Evolutionary conservation across 1,140 invertebrate species (phyloP).

Genomic region (Dendrolimus kikuchii): DNA sequence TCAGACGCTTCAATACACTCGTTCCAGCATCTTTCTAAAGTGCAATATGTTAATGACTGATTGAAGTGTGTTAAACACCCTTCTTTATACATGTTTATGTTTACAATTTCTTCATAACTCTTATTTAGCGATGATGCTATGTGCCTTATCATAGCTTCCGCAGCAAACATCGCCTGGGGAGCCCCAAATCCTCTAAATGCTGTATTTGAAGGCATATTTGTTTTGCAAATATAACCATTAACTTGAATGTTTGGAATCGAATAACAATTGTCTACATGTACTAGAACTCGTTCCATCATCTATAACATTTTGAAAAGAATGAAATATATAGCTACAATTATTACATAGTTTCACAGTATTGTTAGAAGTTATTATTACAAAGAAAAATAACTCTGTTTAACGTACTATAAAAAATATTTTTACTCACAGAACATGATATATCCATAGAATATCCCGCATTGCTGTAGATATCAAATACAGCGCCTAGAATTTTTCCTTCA

Average conservation of each 20-base stretch:
- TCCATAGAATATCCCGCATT: constrained; percentile 82
- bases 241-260: constrained; percentile 74
- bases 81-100: constrained; percentile 81
- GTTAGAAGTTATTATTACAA: background rate
- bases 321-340: background rate
- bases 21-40: constrained; percentile 78
- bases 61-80: constrained; percentile 81
- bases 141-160: constrained; percentile 78
- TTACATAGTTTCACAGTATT: background rate
- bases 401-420: background rate
- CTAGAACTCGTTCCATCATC: constrained; percentile 76
- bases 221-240: constrained; percentile 76
- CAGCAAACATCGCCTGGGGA: constrained; percentile 83
- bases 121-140: constrained; percentile 75
- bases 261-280: constrained; percentile 78
- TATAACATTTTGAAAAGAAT: constrained; percentile 30
- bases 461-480: constrained; percentile 76
- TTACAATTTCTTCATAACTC: constrained; percentile 47
- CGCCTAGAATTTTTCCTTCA: constrained; percentile 75
- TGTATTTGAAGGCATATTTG: constrained; percentile 83
- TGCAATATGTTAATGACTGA: constrained; percentile 78
- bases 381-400: background rate
- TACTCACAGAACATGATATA: constrained; percentile 78
- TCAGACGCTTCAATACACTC: constrained; percentile 76
- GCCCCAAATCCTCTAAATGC: constrained; percentile 85